Evolutionary conservation across 2,113 vertebrate genomes (phyloP).

Genomic region (Leptobrachium ailaonicum): DNA sequence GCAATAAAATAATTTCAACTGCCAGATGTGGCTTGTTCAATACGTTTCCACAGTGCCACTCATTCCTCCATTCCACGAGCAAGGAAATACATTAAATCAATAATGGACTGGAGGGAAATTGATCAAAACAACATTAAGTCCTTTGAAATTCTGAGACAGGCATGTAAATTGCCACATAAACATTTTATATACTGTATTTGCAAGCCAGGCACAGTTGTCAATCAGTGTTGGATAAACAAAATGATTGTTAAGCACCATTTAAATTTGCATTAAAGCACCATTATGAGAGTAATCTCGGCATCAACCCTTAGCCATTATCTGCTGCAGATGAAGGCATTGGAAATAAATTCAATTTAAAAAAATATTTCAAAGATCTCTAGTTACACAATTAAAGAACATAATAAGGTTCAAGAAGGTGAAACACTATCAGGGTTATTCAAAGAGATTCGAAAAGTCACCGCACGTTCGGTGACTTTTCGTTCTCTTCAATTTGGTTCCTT

Average conservation of each 20-base stretch:
- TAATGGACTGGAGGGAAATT: slow-evolving; percentile 47
- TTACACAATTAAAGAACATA: too few species aligned
- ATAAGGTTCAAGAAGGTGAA: too few species aligned
- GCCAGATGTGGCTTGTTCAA: slow-evolving; percentile 42
- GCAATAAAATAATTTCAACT: slow-evolving; percentile 38
- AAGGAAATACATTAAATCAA: slow-evolving; percentile 47
- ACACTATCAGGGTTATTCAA: too few species aligned
- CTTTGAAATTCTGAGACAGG: slow-evolving; percentile 43
- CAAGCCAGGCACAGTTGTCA: slow-evolving; percentile 39
- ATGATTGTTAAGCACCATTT: slow-evolving; percentile 45
- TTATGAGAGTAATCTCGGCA: slow-evolving; percentile 6
- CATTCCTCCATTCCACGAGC: slow-evolving; percentile 11
- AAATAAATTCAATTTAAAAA: too few species aligned
- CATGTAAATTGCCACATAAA: slow-evolving; percentile 49
- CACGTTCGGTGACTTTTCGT: too few species aligned
- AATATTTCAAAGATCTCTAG: too few species aligned
- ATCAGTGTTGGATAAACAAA: slow-evolving; percentile 42
- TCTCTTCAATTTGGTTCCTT: too few species aligned
- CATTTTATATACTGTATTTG: slow-evolving; percentile 37
- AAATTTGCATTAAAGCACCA: slow-evolving; percentile 39
- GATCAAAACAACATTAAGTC: slow-evolving; percentile 48
- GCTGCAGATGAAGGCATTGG: too few species aligned
- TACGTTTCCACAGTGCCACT: slow-evolving; percentile 35
- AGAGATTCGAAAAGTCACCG: too few species aligned
- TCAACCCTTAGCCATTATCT: slow-evolving; percentile 1